Percentiles rank a stretch among this genome's conserved stretches.
These are phyloP conservation scores for Pocillopora damicornis DNA, from an alignment of 64 coral and sea anemone species.

Conservation along the genomic window DNA sequence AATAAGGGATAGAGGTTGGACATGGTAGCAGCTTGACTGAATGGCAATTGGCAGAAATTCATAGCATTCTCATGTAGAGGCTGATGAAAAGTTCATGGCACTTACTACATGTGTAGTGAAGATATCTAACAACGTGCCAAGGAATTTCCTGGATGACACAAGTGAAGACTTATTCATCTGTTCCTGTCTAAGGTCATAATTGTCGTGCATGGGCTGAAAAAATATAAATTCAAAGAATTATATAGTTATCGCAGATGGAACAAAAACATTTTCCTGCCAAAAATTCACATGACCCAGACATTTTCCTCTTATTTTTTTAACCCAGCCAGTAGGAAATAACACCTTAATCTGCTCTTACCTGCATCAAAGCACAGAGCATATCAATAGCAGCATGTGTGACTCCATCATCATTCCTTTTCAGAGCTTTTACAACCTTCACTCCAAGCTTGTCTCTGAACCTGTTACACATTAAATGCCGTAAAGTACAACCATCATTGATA, in stretches of 20 bases:
- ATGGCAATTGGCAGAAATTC: too few relatives aligned
- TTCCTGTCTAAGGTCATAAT: slow-evolving; percentile 93
- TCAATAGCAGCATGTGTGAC: slow-evolving; percentile 96
- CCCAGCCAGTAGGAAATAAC: too few relatives aligned
- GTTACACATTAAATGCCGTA: neutral
- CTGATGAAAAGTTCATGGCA: slow-evolving; percentile 1
- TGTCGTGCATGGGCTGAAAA: slow-evolving; percentile 98
- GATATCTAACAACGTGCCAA: slow-evolving; percentile 86
- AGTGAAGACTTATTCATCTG: slow-evolving; percentile 96
- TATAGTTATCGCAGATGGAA: neutral
- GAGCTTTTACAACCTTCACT: slow-evolving; percentile 92
- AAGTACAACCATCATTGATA: neutral
- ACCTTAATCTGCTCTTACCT: slow-evolving; percentile 34
- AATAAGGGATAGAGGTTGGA: too few relatives aligned
- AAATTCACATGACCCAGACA: neutral
- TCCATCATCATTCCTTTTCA: slow-evolving; percentile 91
- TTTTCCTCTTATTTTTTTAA: too few relatives aligned
- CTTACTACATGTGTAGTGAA: slow-evolving; percentile 96
- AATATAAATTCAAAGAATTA: neutral
- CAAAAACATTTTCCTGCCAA: neutral
- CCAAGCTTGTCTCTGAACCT: slow-evolving; percentile 98
- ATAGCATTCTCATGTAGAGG: too few relatives aligned
- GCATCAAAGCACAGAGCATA: slow-evolving; percentile 98
- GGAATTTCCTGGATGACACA: slow-evolving; percentile 93
- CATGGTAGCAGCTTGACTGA: too few relatives aligned